Evolutionary conservation across 2,113 vertebrate genomes (phyloP).

Genomic region (Terrapene triunguis): DNA sequence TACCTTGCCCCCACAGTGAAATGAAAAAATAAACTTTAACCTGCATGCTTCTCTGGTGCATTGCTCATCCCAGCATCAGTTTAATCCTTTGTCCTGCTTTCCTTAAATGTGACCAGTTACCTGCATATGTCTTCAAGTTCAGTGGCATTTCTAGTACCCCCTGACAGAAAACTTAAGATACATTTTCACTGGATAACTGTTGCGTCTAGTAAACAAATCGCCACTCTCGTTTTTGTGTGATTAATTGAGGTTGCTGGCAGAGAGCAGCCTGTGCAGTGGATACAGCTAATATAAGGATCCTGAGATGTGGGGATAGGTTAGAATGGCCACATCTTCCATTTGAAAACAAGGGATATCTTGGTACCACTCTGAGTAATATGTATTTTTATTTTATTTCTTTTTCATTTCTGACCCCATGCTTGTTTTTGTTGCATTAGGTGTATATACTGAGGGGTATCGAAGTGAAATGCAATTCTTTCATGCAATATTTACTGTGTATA

Average conservation of each 20-base stretch:
- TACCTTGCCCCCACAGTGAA: neutral
- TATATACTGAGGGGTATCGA: accelerated
- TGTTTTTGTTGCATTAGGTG: accelerated
- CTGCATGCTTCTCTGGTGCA: accelerated
- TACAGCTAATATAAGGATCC: accelerated
- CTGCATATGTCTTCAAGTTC: neutral
- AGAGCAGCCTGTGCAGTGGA: neutral
- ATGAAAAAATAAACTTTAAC: neutral
- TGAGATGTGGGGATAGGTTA: accelerated
- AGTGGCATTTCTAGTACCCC: neutral
- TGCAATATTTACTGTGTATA: accelerated
- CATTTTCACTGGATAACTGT: neutral
- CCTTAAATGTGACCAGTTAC: neutral
- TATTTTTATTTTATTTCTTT: neutral
- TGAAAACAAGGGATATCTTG: neutral
- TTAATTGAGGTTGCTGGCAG: neutral
- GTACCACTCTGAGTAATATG: accelerated
- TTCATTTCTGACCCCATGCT: neutral
- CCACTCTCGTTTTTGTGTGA: neutral
- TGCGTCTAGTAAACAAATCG: neutral
- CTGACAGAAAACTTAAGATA: neutral
- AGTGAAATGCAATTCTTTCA: accelerated
- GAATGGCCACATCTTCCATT: neutral
- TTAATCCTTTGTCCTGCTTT: neutral
- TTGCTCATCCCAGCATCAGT: accelerated